These are phyloP conservation scores for Pterobdella sp. DNA, from an alignment of 2,888 invertebrate genomes.

Conservation along the genomic window DNA sequence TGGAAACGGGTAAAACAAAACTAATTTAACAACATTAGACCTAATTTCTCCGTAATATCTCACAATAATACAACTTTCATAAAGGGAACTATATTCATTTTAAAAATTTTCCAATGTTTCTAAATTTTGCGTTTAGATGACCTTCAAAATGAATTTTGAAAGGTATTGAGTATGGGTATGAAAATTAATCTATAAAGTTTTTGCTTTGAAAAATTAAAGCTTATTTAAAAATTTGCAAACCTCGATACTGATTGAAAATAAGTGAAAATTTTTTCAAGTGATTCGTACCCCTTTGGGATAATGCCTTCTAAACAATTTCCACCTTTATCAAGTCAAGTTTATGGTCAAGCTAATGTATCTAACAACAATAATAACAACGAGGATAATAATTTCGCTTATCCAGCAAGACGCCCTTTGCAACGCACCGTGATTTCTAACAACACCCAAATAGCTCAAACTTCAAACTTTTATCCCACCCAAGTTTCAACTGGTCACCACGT, in stretches of 20 bases:
- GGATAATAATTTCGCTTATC: background rate
- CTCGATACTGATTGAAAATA: too few relatives aligned
- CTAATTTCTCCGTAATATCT: background rate
- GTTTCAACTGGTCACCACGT: background rate
- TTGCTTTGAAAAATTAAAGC: too few relatives aligned
- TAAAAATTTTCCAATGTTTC: too few relatives aligned
- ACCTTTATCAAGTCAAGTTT: conserved; percentile 23
- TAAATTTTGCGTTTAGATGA: too few relatives aligned
- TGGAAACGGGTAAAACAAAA: conserved; percentile 6
- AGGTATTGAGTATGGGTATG: too few relatives aligned
- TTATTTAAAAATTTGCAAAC: too few relatives aligned
- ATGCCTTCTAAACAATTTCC: conserved; percentile 31
- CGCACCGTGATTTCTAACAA: background rate
- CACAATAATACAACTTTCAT: background rate
- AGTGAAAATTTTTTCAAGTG: too few relatives aligned
- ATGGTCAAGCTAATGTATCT: background rate
- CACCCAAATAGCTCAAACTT: background rate
- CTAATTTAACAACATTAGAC: background rate
- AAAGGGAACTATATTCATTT: too few relatives aligned
- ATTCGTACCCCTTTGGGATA: too few relatives aligned
- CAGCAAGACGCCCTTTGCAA: background rate
- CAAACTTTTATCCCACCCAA: background rate
- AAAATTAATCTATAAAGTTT: too few relatives aligned
- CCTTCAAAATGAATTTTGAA: too few relatives aligned
- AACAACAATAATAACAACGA: conserved; percentile 21